Percentiles rank a stretch among this genome's conserved stretches.
phyloP scores from a whole-genome alignment of 2,888 invertebrate species.

The Heteropelma amictum region DNA sequence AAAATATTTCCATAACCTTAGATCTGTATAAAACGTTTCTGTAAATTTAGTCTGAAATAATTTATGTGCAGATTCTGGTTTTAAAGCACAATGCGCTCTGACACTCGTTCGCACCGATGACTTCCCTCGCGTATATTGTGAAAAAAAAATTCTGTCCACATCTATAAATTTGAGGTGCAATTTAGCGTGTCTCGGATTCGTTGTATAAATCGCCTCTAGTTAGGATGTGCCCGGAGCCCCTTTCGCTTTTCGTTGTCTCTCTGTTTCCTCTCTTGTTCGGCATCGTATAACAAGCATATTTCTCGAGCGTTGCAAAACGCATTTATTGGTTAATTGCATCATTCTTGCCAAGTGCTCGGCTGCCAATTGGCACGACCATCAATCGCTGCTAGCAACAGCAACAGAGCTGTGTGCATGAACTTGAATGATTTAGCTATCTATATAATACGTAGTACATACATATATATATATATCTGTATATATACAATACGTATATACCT shows the following conservation, averaged over 20 bases:
- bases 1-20: too few relatives aligned
- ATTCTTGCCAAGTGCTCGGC: slow-evolving; percentile 72
- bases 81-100: too few relatives aligned
- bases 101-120: too few relatives aligned
- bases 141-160: neutral
- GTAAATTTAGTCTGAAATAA: too few relatives aligned
- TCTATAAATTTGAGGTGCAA: neutral
- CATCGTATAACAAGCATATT: slow-evolving; percentile 52
- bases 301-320: slow-evolving; percentile 65
- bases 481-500: too few relatives aligned
- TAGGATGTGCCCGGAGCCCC: slow-evolving; percentile 17
- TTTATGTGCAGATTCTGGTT: too few relatives aligned
- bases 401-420: slow-evolving; percentile 58
- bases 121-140: neutral
- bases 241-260: slow-evolving; percentile 15
- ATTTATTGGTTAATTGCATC: slow-evolving; percentile 76
- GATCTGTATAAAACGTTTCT: too few relatives aligned
- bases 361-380: slow-evolving; percentile 68
- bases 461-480: too few relatives aligned
- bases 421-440: slow-evolving; percentile 34
- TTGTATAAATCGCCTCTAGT: slow-evolving; percentile 42
- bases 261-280: neutral
- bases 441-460: too few relatives aligned
- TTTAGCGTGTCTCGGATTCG: slow-evolving; percentile 31
- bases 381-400: slow-evolving; percentile 68